Evolutionary conservation across 2,113 vertebrate genomes (phyloP).

Genomic region (Pleuronectes platessa): DNA sequence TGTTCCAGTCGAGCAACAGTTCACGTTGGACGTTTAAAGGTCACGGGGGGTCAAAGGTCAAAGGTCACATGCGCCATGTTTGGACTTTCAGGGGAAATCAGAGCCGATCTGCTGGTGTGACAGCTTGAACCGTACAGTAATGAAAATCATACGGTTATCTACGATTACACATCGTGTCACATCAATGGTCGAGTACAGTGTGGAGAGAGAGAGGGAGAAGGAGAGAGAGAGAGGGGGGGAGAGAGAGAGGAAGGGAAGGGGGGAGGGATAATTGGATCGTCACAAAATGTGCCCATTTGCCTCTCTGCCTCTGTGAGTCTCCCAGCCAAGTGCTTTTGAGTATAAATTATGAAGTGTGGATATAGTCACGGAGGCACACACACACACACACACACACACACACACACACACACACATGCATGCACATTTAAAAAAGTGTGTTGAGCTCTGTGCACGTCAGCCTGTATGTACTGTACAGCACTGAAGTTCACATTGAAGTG

Average conservation of each 20-base stretch:
- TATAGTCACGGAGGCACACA: conserved; percentile 60
- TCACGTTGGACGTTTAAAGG: neutral
- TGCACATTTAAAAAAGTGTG: neutral
- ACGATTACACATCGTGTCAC: conserved; percentile 11
- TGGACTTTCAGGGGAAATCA: neutral
- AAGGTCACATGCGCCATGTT: neutral
- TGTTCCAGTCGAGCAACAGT: too few relatives aligned
- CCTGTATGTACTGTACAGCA: neutral
- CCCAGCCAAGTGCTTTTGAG: conserved; percentile 69
- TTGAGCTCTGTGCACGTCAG: neutral
- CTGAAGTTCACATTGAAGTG: neutral
- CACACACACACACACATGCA: neutral
- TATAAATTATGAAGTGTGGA: conserved; percentile 78
- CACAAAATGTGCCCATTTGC: conserved; percentile 71
- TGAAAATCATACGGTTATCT: conserved; percentile 29
- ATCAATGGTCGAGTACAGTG: conserved; percentile 19
- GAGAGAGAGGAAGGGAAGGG: neutral
- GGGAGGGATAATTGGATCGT: conserved; percentile 58
- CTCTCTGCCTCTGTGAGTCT: conserved; percentile 62
- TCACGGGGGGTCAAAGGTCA: neutral
- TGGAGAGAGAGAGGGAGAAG: neutral
- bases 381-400: conserved; percentile 17
- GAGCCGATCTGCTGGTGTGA: conserved; percentile 9
- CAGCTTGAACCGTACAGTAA: conserved; percentile 34
- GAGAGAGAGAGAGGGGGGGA: neutral